Evolutionary conservation across 2,888 invertebrate species (phyloP).

Genomic region (Marasmarcha lunaedactyla): DNA sequence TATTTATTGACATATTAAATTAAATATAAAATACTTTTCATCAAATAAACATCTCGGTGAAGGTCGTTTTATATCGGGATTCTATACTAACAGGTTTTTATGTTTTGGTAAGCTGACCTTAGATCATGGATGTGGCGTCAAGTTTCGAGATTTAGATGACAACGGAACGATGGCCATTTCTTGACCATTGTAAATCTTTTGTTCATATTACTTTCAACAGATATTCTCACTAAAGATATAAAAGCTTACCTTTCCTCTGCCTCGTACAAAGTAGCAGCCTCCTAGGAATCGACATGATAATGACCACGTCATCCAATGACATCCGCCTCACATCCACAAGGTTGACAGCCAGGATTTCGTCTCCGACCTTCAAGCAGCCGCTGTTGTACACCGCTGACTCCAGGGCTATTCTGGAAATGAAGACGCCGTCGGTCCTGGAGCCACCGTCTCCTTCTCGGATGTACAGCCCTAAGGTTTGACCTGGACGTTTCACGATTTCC

Average conservation of each 20-base stretch:
- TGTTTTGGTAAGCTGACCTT: too few relatives aligned
- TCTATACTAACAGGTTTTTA: conserved; percentile 3
- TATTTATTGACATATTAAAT: conserved; percentile 3
- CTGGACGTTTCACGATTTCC: conserved; percentile 98
- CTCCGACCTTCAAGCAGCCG: conserved; percentile 96
- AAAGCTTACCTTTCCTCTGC: conserved; percentile 84
- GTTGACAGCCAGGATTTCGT: conserved; percentile 98
- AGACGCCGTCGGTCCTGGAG: conserved; percentile 94
- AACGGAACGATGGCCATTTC: too few relatives aligned
- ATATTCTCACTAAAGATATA: too few relatives aligned
- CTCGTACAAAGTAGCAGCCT: conserved; percentile 93
- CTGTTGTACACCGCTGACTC: conserved; percentile 98
- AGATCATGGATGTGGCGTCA: too few relatives aligned
- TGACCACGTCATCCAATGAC: conserved; percentile 99
- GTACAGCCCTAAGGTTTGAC: conserved; percentile 97
- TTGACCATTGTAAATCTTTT: too few relatives aligned
- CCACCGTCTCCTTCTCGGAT: conserved; percentile 99
- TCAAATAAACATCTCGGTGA: conserved; percentile 2
- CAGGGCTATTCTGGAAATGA: conserved; percentile 91
- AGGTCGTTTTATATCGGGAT: conserved; percentile 1
- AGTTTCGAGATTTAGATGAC: too few relatives aligned
- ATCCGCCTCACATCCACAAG: conserved; percentile 97
- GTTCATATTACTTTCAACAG: too few relatives aligned
- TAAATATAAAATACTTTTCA: not conserved
- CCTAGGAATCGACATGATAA: conserved; percentile 98